Percentiles rank a stretch among this genome's conserved stretches.
Conservation (phyloP, 2,113 vertebrate genomes). For the Clinocottus analis region DNA sequence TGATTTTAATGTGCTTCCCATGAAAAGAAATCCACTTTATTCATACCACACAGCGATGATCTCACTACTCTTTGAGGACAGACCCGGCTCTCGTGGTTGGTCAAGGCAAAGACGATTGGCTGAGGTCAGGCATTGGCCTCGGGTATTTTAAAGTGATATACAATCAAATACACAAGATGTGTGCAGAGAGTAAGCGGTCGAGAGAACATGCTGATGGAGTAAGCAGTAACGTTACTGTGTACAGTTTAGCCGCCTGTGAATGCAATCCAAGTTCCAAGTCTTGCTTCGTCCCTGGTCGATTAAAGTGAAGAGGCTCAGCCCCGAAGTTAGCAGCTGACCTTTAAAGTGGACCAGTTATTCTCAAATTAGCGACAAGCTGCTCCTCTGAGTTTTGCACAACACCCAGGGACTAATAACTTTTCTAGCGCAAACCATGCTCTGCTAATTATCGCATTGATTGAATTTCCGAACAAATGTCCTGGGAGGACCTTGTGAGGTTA, state of each 20-base stretch:
- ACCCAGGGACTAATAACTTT: neutral
- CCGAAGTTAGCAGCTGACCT: neutral
- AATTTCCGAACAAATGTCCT: conserved; percentile 43
- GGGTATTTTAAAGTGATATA: too few species aligned
- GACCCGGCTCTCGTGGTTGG: too few species aligned
- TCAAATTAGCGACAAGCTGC: neutral
- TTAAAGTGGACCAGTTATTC: neutral
- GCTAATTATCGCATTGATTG: conserved; percentile 36
- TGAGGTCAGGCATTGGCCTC: too few species aligned
- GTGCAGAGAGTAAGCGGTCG: too few species aligned
- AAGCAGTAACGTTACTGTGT: neutral
- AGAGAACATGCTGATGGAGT: neutral
- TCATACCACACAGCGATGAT: neutral
- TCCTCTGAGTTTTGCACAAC: neutral
- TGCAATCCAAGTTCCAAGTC: neutral
- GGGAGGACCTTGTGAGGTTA: conserved; percentile 52
- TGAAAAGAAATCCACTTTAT: neutral
- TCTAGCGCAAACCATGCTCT: neutral
- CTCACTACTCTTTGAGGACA: too few species aligned
- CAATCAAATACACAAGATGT: too few species aligned
- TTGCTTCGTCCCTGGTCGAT: too few species aligned
- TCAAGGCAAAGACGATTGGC: too few species aligned
- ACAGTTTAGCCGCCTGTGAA: neutral
- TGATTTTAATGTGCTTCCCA: conserved; percentile 6
- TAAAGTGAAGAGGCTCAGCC: neutral